A percentile compares a stretch with the other conserved stretches of the same genome.
These are phyloP conservation scores for Drosophila ercepeae DNA, from an alignment of 1,140 invertebrate genomes.

Conservation along the genomic window DNA sequence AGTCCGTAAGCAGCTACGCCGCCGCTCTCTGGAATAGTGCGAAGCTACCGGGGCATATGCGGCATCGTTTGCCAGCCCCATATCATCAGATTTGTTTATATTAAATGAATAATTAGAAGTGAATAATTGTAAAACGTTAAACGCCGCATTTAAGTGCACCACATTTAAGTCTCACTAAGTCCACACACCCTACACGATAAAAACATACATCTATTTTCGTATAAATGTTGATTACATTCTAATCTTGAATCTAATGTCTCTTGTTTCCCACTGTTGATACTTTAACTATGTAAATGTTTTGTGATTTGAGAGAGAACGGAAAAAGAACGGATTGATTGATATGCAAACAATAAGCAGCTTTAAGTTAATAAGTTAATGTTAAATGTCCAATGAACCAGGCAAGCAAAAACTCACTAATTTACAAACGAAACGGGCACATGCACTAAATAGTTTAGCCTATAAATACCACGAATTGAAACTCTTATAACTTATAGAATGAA, in stretches of 20 bases:
- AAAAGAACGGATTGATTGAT: conserved; percentile 40
- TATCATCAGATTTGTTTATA: conserved; percentile 78
- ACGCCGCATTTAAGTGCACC: conserved; percentile 70
- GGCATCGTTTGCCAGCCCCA: conserved; percentile 26
- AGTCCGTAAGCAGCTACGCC: conserved; percentile 58
- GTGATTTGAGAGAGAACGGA: conserved; percentile 65
- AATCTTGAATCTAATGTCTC: conserved; percentile 45
- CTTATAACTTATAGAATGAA: conserved; percentile 20
- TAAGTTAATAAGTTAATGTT: conserved; percentile 65
- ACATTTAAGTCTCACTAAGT: conserved; percentile 57
- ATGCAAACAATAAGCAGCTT: conserved; percentile 65
- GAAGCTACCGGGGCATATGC: background rate
- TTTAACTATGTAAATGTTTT: conserved; percentile 67
- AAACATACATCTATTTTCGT: conserved; percentile 63
- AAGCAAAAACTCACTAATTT: conserved; percentile 61
- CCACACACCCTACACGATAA: conserved; percentile 41
- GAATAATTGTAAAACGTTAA: conserved; percentile 53
- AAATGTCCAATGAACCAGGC: conserved; percentile 18
- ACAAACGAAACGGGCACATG: conserved; percentile 57
- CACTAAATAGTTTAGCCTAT: conserved; percentile 74
- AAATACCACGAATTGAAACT: conserved; percentile 48
- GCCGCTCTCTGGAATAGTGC: conserved; percentile 75
- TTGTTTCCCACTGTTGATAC: conserved; percentile 59
- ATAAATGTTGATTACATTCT: conserved; percentile 67
- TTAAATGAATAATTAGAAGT: conserved; percentile 63